phyloP scores from a whole-genome alignment of 2,797 vertebrate genomes.

The Sebastes elongatus region DNA sequence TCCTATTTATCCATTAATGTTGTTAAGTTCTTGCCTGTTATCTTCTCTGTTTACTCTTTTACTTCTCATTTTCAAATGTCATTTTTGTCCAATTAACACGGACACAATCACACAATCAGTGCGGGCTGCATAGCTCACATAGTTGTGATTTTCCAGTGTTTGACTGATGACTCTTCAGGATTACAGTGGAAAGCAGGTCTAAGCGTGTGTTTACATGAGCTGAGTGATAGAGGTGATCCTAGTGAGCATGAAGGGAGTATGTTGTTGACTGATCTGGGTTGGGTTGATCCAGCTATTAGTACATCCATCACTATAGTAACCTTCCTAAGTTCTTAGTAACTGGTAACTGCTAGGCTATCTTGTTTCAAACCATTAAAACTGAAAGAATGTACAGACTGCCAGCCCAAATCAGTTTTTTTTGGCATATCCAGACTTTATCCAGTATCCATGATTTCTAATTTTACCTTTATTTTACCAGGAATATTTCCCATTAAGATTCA shows the following conservation, averaged over 20 bases:
- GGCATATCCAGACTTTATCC: too few relatives aligned
- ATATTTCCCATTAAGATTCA: too few relatives aligned
- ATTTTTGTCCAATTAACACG: not conserved
- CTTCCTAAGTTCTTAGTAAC: not conserved
- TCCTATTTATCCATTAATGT: conserved; percentile 8
- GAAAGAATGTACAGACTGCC: not conserved
- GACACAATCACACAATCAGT: too few relatives aligned
- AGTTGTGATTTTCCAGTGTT: not conserved
- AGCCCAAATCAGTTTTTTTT: too few relatives aligned
- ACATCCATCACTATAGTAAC: not conserved
- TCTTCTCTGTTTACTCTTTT: not conserved
- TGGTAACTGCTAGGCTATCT: too few relatives aligned
- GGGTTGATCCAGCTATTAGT: not conserved
- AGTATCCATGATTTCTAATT: too few relatives aligned
- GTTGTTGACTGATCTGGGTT: not conserved
- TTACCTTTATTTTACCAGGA: too few relatives aligned
- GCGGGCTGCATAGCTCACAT: not conserved
- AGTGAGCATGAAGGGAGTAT: not conserved
- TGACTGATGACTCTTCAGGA: not conserved
- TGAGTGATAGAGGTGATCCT: not conserved
- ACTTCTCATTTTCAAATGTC: conserved; percentile 33
- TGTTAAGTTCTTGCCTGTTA: not conserved
- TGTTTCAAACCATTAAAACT: not conserved
- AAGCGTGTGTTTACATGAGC: not conserved
- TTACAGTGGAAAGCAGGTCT: not conserved